phyloP scores from a whole-genome alignment of 2,888 invertebrate genomes.

The Hirtodrosophila alboralis region DNA sequence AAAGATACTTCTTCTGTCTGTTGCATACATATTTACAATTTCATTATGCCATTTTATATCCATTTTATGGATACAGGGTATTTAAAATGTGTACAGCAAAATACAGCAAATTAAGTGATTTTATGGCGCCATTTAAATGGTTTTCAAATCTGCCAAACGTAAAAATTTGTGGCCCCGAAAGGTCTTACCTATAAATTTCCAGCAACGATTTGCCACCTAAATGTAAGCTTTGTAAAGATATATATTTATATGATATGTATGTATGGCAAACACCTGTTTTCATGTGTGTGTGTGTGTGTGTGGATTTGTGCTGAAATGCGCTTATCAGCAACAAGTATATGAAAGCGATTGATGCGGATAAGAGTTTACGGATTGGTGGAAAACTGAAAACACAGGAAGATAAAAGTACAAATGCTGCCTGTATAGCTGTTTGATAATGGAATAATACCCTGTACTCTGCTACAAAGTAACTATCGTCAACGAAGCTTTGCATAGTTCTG shows the following conservation, averaged over 20 bases:
- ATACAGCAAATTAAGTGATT: conserved; percentile 73
- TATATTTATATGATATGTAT: conserved; percentile 13
- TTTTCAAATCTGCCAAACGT: conserved; percentile 65
- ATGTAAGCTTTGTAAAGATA: conserved; percentile 20
- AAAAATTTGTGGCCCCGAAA: conserved; percentile 20
- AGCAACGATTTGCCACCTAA: conserved; percentile 18
- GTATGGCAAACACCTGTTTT: conserved; percentile 9
- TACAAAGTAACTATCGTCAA: too few relatives aligned
- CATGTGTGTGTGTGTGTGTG: conserved; percentile 4
- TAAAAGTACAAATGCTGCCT: neutral
- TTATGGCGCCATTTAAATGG: conserved; percentile 70
- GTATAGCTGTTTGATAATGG: neutral
- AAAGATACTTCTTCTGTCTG: too few relatives aligned
- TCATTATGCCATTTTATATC: too few relatives aligned
- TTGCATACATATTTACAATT: too few relatives aligned
- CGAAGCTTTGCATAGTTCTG: too few relatives aligned
- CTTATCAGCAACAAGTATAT: conserved; percentile 65
- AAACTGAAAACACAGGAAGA: conserved; percentile 4
- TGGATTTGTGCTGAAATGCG: conserved; percentile 29
- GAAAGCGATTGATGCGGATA: conserved; percentile 16
- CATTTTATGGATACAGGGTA: too few relatives aligned
- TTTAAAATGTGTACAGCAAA: conserved; percentile 38
- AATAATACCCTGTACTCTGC: conserved; percentile 4
- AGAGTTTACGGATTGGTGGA: neutral
- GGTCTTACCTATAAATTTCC: conserved; percentile 49